Base-by-base conservation (phyloP, 1,140 invertebrate species). In the Meloidogyne floridensis region DNA sequence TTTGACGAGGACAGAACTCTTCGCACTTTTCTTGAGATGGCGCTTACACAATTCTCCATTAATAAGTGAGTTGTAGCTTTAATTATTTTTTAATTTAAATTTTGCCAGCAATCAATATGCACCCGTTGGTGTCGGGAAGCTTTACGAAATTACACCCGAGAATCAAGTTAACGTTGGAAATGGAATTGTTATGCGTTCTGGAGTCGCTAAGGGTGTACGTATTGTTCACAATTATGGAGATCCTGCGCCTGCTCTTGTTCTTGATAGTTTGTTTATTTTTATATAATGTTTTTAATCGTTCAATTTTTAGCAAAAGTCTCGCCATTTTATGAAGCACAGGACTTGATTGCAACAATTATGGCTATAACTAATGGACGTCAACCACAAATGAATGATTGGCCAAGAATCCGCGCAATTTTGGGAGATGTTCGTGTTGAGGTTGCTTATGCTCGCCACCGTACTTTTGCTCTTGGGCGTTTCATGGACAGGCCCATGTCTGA, bases 1-100 rank as follows among this genome's bases (percentile, higher is more conserved):
- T 83, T 75, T 80, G 43, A 83, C n/a, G 82, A 83, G 53, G 82
- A 83, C 59, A 83, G 82, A 13, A 80, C 82, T 42, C 69, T 83
- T 43, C 82, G 82, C 18, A 83, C 82, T 80, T 83, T 83, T 53
- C 72, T 83, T 42, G 82, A 83, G 15, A 75, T 83, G 81, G 71
- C 72, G 10, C 42, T 84, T 10, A 75, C 82, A n/a, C 82, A 83
- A 20, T 83, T 84, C 43, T 75, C 83, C 3, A 76, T 83, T 51
- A 83, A 83, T 71, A 83, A 77, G 82, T 84, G 0, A 8, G 83
- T 32, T 32, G n/a, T 32, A 9, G 7, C 42, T 20, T 7, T 81
- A 43, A 51, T 59, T 78, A 13, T 65, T 10, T 20, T 81, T 82
- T 53, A 32, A 13, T 77, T 15, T 20, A 80, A 15, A 6, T 65